A percentile compares a stretch with the other conserved stretches of the same genome.
Evolutionary conservation across 2,888 invertebrate species (phyloP).

Genomic region (Isotomurus palustris): DNA sequence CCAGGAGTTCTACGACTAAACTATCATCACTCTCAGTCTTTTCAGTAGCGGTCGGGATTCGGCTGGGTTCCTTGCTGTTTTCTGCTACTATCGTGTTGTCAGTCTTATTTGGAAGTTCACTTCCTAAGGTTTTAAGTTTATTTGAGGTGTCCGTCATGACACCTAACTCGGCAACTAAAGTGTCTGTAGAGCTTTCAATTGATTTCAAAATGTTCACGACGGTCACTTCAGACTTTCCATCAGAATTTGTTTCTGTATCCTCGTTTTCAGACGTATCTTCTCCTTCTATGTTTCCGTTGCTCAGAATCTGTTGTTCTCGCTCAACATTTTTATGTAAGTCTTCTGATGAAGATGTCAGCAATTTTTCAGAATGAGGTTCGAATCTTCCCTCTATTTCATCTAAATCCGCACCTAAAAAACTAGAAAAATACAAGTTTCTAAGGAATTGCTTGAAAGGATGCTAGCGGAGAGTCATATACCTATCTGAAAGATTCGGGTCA

Average conservation of each 20-base stretch:
- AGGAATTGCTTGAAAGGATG: not conserved
- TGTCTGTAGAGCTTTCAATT: constrained; percentile 58
- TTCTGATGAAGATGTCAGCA: constrained; percentile 2
- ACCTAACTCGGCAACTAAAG: constrained; percentile 50
- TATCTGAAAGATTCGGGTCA: constrained; percentile 77
- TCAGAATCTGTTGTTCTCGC: too few relatives aligned
- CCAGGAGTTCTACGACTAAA: too few relatives aligned
- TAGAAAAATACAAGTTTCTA: not conserved
- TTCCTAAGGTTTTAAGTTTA: too few relatives aligned
- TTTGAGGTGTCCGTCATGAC: not conserved
- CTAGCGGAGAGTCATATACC: constrained; percentile 53
- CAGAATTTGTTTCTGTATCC: constrained; percentile 44
- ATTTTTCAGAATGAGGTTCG: constrained; percentile 1
- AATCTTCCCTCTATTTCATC: constrained; percentile 4
- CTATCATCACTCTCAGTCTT: too few relatives aligned
- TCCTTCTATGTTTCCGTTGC: constrained; percentile 33
- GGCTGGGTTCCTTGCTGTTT: too few relatives aligned
- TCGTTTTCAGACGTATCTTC: constrained; percentile 46
- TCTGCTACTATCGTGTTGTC: too few relatives aligned
- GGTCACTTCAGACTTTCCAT: constrained; percentile 38
- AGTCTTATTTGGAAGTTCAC: too few relatives aligned
- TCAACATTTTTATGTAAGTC: too few relatives aligned
- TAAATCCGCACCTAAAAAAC: constrained; percentile 2
- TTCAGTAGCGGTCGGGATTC: too few relatives aligned
- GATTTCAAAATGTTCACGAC: constrained; percentile 36